Evolutionary conservation across 2,113 vertebrate genomes (phyloP).

Genomic region (Chaetodon auriga): DNA sequence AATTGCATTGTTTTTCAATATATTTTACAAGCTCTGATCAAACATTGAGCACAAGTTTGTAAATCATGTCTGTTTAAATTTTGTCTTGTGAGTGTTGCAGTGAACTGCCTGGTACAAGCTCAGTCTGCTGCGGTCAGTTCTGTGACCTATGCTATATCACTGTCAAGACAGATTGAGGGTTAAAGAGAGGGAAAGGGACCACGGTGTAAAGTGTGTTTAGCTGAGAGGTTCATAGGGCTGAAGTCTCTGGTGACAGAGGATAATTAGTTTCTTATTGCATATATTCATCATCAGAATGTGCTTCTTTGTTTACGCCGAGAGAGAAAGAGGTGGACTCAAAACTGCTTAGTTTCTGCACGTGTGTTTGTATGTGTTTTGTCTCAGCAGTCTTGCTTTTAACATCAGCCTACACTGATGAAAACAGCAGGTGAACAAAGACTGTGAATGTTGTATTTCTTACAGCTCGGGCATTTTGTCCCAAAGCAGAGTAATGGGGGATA

Average conservation of each 20-base stretch:
- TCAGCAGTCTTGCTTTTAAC: background rate
- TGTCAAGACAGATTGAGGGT: background rate
- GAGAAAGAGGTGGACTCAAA: background rate
- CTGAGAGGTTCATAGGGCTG: slow-evolving; percentile 9
- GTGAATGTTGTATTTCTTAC: background rate
- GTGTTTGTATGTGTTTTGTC: background rate
- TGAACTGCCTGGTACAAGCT: background rate
- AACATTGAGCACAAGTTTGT: background rate
- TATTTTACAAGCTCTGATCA: background rate
- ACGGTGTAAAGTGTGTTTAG: background rate
- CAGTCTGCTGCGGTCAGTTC: background rate
- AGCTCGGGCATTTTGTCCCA: background rate
- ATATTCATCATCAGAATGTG: slow-evolving; percentile 45
- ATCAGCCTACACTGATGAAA: slow-evolving; percentile 7
- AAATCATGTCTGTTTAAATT: background rate
- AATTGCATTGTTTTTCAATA: background rate
- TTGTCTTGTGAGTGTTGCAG: background rate
- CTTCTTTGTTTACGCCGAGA: slow-evolving; percentile 21
- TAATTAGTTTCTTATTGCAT: slow-evolving; percentile 47
- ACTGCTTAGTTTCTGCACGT: background rate
- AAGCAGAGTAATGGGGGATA: background rate
- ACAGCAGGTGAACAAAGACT: slow-evolving; percentile 15
- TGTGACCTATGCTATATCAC: background rate
- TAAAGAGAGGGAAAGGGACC: background rate
- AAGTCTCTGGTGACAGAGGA: slow-evolving; percentile 20